Percentiles rank a stretch among this genome's conserved stretches.
Evolutionary conservation across 2,113 vertebrate species (phyloP).

Genomic region (Mionectes macconnelli): DNA sequence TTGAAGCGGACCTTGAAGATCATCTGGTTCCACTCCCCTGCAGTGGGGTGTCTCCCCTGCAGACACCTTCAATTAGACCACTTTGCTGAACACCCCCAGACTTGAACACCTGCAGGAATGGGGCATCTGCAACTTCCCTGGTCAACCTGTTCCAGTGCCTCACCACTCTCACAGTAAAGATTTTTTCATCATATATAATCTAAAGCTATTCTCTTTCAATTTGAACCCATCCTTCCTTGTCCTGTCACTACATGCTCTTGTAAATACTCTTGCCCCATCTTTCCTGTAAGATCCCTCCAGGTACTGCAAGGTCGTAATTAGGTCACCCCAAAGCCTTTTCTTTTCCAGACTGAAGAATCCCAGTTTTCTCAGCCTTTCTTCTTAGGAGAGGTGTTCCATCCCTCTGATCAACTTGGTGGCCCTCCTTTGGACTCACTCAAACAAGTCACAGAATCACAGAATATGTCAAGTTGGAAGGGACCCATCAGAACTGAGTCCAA

Average conservation of each 20-base stretch:
- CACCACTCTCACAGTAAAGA: background rate
- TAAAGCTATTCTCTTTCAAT: background rate
- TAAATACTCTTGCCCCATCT: background rate
- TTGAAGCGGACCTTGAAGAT: background rate
- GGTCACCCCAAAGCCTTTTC: background rate
- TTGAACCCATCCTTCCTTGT: background rate
- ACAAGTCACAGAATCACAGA: background rate
- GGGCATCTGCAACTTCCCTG: background rate
- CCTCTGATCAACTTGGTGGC: background rate
- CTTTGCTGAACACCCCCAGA: background rate
- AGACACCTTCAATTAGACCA: background rate
- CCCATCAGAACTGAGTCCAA: background rate
- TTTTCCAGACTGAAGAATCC: background rate
- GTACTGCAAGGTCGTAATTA: background rate
- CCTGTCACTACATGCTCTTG: background rate
- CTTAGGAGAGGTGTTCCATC: background rate
- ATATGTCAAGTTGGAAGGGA: background rate
- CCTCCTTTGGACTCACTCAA: fast-evolving
- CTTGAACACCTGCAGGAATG: background rate
- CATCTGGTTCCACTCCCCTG: background rate
- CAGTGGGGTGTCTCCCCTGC: too few species aligned
- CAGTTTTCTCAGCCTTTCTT: background rate
- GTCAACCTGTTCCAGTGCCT: background rate
- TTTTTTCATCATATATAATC: background rate
- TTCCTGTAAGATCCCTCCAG: background rate